Evolutionary conservation across 2,113 vertebrate species (phyloP), one percentile per base, ranked within the genome.

Genomic region (Pimephales promelas): DNA sequence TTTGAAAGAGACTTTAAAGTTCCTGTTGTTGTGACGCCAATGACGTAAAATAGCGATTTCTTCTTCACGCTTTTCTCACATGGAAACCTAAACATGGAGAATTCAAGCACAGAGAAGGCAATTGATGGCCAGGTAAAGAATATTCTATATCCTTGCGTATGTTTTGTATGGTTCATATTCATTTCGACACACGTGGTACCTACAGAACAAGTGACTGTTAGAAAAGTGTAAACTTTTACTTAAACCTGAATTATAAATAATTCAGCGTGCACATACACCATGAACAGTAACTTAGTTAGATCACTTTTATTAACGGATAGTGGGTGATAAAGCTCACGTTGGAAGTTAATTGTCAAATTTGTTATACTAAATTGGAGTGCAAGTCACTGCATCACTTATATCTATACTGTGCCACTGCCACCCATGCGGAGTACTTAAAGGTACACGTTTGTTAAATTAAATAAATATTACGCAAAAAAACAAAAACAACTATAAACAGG

Each of bases 1-100:
- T 81, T 70, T 81, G 79, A 68, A 81, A 81, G 3, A 0, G 1
- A 6, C 0, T 18, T 10, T 11, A 28, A 14, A 0, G 3, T 40
- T 70, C 45, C 45, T 34, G 61, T 70, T 54, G 45, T 7, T 66
- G 61, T 66, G 78, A 47, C 40, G 77, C 16, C 2, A 6, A 28
- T 64, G 57, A 79, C 78, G 78, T 79, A 34, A 66, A 34, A 34
- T 22, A 31, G 59, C 62, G 45, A 45, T 68, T 61, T 81, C 43
- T 31, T 70, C 79, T 16, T 49, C 47, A 56, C 62, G 64, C 47
- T 70, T 45, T 26, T 81, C 64, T 56, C 79, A 81, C 79, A 22
- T 81, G 79, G 79, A 24, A 36, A 70, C 43, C 64, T 81, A 36
- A 81, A 81, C 64, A 81, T 81, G 79, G 79, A 81, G 47, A 40